These are phyloP conservation scores for Ennomos fuscantarius DNA, from an alignment of 2,888 invertebrate genomes.

Conservation along the genomic window DNA sequence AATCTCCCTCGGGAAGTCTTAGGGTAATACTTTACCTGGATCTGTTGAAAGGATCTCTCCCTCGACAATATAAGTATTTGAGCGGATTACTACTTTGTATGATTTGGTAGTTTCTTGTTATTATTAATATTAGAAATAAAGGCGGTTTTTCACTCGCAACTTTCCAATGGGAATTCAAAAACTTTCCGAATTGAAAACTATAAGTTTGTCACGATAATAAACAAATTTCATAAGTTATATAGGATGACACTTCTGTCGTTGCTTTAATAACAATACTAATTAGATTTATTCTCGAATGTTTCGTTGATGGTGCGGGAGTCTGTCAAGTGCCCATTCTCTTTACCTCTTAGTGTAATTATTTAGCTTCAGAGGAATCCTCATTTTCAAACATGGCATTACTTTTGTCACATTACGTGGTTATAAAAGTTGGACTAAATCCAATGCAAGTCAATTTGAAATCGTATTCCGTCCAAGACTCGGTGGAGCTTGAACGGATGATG, in stretches of 20 bases:
- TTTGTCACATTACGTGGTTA: conserved; percentile 26
- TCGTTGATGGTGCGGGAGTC: no score
- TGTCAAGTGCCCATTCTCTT: no score
- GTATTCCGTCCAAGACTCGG: conserved; percentile 38
- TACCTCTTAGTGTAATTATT: no score
- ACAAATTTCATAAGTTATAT: no score
- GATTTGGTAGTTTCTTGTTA: conserved; percentile 6
- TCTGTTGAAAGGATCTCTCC: conserved; percentile 17
- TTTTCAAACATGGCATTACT: conserved; percentile 3
- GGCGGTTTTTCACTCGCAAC: no score
- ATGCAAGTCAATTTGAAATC: conserved; percentile 37
- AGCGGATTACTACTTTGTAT: conserved; percentile 15
- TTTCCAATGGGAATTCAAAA: no score
- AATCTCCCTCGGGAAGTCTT: conserved; percentile 18
- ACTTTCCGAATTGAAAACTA: no score
- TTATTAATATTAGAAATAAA: no score
- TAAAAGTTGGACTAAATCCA: conserved; percentile 43
- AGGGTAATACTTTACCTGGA: conserved; percentile 16
- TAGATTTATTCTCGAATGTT: no score
- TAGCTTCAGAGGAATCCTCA: background rate
- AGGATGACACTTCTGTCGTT: no score
- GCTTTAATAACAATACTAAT: no score
- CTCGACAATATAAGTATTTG: conserved; percentile 15
- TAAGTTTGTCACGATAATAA: no score
- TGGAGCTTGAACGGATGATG: conserved; percentile 37